Percentiles rank a stretch among this genome's conserved stretches.
phyloP scores from a whole-genome alignment of 1,140 invertebrate genomes.

The Camponotus vicinus region DNA sequence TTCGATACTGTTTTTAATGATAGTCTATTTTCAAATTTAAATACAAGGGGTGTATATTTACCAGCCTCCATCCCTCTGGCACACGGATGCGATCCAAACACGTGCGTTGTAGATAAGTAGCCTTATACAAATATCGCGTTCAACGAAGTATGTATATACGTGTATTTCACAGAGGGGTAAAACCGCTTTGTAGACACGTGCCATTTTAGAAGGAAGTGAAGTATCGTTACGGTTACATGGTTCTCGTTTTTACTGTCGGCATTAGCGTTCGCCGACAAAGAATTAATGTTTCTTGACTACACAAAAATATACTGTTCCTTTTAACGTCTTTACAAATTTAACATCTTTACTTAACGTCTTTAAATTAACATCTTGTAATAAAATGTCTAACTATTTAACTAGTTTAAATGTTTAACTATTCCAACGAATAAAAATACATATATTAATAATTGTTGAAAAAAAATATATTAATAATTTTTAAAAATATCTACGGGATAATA shows the following conservation, averaged over 20 bases:
- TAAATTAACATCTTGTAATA: background rate
- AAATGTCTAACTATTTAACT: background rate
- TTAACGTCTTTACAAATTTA: background rate
- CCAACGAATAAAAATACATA: background rate
- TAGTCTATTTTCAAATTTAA: conserved; percentile 45
- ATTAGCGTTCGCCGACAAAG: conserved; percentile 35
- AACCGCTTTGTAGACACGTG: conserved; percentile 72
- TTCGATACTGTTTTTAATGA: conserved; percentile 5
- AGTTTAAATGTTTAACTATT: background rate
- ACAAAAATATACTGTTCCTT: background rate
- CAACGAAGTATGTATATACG: conserved; percentile 54
- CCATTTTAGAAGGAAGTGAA: conserved; percentile 42
- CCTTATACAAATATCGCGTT: conserved; percentile 63
- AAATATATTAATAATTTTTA: background rate
- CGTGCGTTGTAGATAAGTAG: conserved; percentile 66
- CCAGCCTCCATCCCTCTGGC: too few relatives aligned
- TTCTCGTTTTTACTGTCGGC: conserved; percentile 27
- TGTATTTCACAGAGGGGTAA: conserved; percentile 63
- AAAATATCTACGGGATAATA: background rate
- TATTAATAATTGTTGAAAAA: background rate
- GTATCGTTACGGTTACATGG: conserved; percentile 30
- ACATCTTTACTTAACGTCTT: background rate
- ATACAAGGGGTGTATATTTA: conserved; percentile 19
- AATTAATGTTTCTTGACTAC: conserved; percentile 17
- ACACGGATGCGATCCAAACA: conserved; percentile 20